phyloP scores from a whole-genome alignment of 1,140 invertebrate species.

The Cotesia vestalis region DNA sequence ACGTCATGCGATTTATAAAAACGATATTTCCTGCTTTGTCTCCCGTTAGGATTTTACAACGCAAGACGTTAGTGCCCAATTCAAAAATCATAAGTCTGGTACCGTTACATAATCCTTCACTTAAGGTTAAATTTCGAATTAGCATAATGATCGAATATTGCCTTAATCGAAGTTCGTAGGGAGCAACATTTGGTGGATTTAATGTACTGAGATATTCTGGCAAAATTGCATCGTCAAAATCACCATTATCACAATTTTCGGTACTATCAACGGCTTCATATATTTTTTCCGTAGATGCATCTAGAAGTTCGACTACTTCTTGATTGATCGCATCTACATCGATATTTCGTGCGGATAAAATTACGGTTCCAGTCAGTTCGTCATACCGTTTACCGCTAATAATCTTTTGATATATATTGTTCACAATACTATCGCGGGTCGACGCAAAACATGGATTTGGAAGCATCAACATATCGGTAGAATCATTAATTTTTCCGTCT shows the following conservation, averaged over 20 bases:
- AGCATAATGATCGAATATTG: slow-evolving; percentile 26
- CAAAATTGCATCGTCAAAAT: slow-evolving; percentile 15
- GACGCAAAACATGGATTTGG: slow-evolving; percentile 23
- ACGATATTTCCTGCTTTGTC: slow-evolving; percentile 36
- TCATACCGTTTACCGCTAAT: slow-evolving; percentile 28
- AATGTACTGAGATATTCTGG: slow-evolving; percentile 34
- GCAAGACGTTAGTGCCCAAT: not conserved
- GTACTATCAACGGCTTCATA: slow-evolving; percentile 26
- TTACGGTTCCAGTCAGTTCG: slow-evolving; percentile 31
- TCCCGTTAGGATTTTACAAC: slow-evolving; percentile 36
- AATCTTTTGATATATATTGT: slow-evolving; percentile 25
- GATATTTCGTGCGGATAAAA: slow-evolving; percentile 36
- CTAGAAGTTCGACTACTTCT: slow-evolving; percentile 33
- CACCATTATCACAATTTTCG: slow-evolving; percentile 24
- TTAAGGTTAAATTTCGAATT: slow-evolving; percentile 33
- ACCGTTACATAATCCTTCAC: slow-evolving; percentile 36
- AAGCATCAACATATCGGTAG: slow-evolving; percentile 17
- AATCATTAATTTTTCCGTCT: slow-evolving; percentile 28
- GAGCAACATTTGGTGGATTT: slow-evolving; percentile 22
- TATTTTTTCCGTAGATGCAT: slow-evolving; percentile 18
- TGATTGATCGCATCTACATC: slow-evolving; percentile 40
- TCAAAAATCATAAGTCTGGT: slow-evolving; percentile 12
- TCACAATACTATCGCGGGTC: slow-evolving; percentile 6
- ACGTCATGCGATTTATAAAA: slow-evolving; percentile 34
- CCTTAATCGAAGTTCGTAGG: slow-evolving; percentile 30